Percentiles rank a stretch among this genome's conserved stretches.
phyloP scores from a whole-genome alignment of 2,888 invertebrate species.

The Cylindroiulus punctatus region DNA sequence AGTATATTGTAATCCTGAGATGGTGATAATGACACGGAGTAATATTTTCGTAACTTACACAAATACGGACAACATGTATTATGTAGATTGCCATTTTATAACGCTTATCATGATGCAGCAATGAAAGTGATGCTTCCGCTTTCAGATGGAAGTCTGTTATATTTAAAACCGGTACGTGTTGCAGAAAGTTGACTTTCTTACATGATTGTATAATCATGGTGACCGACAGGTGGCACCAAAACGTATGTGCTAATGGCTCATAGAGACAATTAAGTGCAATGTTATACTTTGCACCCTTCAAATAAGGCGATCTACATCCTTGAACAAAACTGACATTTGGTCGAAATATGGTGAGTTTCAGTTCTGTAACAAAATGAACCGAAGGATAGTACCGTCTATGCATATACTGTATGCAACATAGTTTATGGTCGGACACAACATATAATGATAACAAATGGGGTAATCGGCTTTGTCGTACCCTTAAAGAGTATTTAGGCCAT shows the following conservation, averaged over 20 bases:
- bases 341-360: no score
- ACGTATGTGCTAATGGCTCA: no score
- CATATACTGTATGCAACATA: no score
- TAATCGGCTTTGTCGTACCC: background rate
- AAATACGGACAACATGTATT: background rate
- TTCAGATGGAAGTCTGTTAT: background rate
- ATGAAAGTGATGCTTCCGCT: background rate
- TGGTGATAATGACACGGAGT: background rate
- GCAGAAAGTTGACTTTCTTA: background rate
- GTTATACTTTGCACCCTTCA: no score
- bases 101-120: background rate
- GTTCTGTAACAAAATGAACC: no score
- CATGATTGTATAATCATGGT: background rate
- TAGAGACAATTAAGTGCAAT: no score
- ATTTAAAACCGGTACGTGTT: no score
- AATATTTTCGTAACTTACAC: background rate
- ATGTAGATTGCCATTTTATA: constrained; percentile 8
- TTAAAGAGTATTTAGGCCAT: background rate
- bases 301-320: no score
- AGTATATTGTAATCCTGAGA: background rate
- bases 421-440: no score
- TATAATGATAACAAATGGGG: background rate
- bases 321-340: no score
- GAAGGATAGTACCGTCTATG: no score
- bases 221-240: background rate